Evolutionary conservation across 2,113 vertebrate genomes (phyloP).

Genomic region (Chitala chitala): DNA sequence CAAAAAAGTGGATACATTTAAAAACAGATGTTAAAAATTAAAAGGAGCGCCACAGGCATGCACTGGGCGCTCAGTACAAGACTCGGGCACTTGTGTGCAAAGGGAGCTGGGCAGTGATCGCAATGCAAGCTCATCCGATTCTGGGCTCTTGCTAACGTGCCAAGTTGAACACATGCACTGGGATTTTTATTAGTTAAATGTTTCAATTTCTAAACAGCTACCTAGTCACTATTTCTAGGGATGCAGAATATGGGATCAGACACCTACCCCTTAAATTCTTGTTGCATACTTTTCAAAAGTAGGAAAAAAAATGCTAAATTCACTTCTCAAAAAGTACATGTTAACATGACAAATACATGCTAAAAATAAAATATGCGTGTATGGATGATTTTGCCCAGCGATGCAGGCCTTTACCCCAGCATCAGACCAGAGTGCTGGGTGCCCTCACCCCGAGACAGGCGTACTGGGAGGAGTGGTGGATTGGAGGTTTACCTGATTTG

Average conservation of each 20-base stretch:
- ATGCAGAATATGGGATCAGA: no score
- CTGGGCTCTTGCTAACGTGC: no score
- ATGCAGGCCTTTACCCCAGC: neutral
- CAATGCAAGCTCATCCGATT: neutral
- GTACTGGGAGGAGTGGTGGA: constrained; percentile 36
- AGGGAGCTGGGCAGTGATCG: constrained; percentile 8
- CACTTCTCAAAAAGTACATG: neutral
- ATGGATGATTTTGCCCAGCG: neutral
- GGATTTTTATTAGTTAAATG: neutral
- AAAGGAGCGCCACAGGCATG: neutral
- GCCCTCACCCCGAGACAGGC: constrained; percentile 29
- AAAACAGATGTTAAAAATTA: no score
- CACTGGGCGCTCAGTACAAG: neutral
- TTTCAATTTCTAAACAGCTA: neutral
- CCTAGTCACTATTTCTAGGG: neutral
- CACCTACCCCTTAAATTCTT: no score
- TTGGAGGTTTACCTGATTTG: constrained; percentile 81
- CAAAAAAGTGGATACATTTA: no score
- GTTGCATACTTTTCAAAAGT: no score
- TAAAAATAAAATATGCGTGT: neutral
- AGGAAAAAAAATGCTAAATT: neutral
- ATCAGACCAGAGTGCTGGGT: constrained; percentile 2
- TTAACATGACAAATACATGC: constrained; percentile 9
- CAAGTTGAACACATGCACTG: neutral
- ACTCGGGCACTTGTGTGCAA: neutral